Conservation (phyloP, 2,888 invertebrate genomes). For the Elysia crispata region DNA sequence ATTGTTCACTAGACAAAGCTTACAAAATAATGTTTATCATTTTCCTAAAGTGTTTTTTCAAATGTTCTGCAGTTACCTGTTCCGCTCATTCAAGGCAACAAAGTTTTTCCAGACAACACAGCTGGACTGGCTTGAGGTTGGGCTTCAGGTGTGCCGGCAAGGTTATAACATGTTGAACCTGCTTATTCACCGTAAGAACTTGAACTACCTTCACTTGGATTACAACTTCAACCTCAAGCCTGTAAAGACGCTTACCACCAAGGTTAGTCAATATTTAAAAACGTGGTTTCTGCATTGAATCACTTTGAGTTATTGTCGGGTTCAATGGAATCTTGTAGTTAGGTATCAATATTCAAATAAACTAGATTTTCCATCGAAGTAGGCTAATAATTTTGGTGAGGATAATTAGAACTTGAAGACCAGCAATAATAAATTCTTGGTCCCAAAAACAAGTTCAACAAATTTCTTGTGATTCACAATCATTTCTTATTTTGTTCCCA, state of each 20-base stretch:
- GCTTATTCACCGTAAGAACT: slow-evolving; percentile 98
- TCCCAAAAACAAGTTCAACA: neutral
- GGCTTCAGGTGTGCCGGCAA: slow-evolving; percentile 96
- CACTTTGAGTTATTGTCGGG: too few species aligned
- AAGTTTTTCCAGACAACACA: slow-evolving; percentile 99
- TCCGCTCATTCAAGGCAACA: slow-evolving; percentile 99
- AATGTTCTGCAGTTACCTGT: slow-evolving; percentile 85
- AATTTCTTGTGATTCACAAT: neutral
- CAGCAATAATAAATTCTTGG: neutral
- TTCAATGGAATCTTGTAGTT: too few species aligned
- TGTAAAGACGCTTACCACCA: slow-evolving; percentile 98
- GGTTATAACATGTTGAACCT: slow-evolving; percentile 99
- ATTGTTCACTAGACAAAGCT: too few species aligned
- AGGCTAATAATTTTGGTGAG: too few species aligned
- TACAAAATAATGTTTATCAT: neutral
- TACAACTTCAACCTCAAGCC: slow-evolving; percentile 99
- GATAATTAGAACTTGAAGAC: neutral
- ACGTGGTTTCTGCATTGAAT: too few species aligned
- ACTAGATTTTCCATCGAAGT: too few species aligned
- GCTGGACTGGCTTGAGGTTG: slow-evolving; percentile 99
- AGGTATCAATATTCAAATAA: too few species aligned
- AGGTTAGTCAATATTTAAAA: slow-evolving; percentile 77
- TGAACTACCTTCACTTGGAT: slow-evolving; percentile 99
- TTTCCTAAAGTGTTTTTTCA: neutral
- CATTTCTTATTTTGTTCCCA: slow-evolving; percentile 45